Percentiles rank a stretch among this genome's conserved stretches.
Conservation (phyloP, 2,888 invertebrate genomes). For the Beris chalybata region DNA sequence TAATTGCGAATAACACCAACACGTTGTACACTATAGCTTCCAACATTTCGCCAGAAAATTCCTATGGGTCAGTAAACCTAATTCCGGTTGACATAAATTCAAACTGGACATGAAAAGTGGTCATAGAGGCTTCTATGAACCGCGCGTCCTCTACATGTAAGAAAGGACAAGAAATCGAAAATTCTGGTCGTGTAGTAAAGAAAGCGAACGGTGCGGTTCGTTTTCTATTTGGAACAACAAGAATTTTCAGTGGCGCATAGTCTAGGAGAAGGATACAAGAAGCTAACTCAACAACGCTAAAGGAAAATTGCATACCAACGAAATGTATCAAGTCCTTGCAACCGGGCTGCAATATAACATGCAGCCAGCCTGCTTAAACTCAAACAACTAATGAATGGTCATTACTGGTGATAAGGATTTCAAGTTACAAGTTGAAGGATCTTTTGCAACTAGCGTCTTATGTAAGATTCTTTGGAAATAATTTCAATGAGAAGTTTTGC, state of each 20-base stretch:
- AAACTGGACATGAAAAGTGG: conserved; percentile 56
- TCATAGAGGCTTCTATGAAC: neutral
- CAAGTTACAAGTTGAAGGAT: conserved; percentile 28
- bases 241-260: neutral
- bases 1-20: too few relatives aligned
- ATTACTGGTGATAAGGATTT: conserved; percentile 1
- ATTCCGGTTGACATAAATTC: conserved; percentile 58
- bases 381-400: neutral
- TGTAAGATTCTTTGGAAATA: too few relatives aligned
- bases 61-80: conserved; percentile 58
- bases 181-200: conserved; percentile 2
- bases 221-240: neutral
- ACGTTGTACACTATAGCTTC: too few relatives aligned
- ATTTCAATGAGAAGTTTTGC: too few relatives aligned
- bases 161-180: neutral
- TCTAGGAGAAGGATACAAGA: conserved; percentile 1
- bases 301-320: too few relatives aligned
- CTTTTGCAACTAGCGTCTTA: neutral
- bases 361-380: too few relatives aligned
- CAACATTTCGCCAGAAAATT: conserved; percentile 19
- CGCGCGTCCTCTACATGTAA: neutral
- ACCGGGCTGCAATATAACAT: too few relatives aligned
- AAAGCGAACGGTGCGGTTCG: too few relatives aligned
- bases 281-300: too few relatives aligned
- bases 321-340: too few relatives aligned